Evolutionary conservation across 2,113 vertebrate species (phyloP).

Genomic region (Myodes glareolus): DNA sequence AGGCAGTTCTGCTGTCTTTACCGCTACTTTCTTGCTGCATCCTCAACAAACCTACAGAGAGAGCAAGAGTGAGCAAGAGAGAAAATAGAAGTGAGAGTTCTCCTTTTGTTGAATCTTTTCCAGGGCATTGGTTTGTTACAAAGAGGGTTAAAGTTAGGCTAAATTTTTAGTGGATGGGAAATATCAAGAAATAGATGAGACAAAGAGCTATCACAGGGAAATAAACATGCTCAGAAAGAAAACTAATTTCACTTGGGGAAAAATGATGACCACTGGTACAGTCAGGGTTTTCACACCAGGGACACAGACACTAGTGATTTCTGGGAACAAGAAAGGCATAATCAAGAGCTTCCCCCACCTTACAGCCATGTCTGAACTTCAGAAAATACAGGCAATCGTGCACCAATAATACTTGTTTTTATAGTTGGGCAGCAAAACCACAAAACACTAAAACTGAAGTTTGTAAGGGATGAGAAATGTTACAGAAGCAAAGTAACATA

Average conservation of each 20-base stretch:
- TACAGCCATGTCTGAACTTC: not conserved
- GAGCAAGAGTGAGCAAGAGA: fast-evolving
- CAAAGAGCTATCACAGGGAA: not conserved
- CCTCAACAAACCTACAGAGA: not conserved
- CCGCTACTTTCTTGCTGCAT: not conserved
- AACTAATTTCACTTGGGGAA: not conserved
- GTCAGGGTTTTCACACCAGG: not conserved
- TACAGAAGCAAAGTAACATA: slow-evolving; percentile 27
- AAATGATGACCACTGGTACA: not conserved
- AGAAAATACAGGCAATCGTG: not conserved
- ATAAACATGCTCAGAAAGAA: not conserved
- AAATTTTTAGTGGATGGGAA: slow-evolving; percentile 12
- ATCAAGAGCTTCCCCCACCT: not conserved
- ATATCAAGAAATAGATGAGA: not conserved
- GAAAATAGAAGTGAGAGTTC: not conserved
- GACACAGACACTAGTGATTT: not conserved
- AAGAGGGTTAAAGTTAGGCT: not conserved
- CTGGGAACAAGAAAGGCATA: not conserved
- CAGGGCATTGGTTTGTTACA: not conserved
- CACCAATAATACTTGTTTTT: not conserved
- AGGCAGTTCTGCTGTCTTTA: not conserved
- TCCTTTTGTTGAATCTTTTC: not conserved
- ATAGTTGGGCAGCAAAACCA: not conserved
- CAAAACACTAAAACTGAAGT: not conserved
- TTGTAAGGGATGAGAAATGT: not conserved